Evolutionary conservation across 92 coral and sea anemone species (phyloP), one percentile per base, ranked within the genome.

Genomic region (Ricordea florida): DNA sequence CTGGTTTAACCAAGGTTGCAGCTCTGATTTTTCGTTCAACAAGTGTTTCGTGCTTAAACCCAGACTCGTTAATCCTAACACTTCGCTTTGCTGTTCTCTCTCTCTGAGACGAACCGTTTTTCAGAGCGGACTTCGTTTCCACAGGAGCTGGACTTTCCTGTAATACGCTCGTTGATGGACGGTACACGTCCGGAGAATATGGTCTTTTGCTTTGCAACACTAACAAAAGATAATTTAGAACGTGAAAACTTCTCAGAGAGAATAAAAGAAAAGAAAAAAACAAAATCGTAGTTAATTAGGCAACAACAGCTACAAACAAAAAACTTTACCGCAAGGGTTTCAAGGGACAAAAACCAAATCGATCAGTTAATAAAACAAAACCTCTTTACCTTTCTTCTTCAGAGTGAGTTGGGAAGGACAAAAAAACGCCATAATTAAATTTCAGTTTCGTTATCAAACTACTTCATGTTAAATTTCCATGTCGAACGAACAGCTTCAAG

Each of bases 351-450:
- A 34, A 16, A 41, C 65, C 21, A 13, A 31, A 21, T 22, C 10
- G 18, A 10, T 2, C 10, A 27, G 38, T 34, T 31, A 30, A 5
- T 2, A 16, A 44, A 17, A 34, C 52, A 37, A 41, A 23, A n/a
- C 49, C 26, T 16, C 23, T 36, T 52, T 70, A 90, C 96, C 85
- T 79, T 78, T 90, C 73, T 82, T 90, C 51, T 90, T 90, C 21
- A 86, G 59, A 23, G 83, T 75, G 18, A 90, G 72, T 57, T 90
- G 96, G 10, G 92, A 90, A 0, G 96, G 96, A 47, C 96, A 90
- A 24, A 90, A 52, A 48, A 89, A 89, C 1, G 94, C 87, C 94
- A 89, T 89, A 10, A 6, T 18, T 6, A 22, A 65, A 35, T 40
- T 69, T 53, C 31, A 53, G 29, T 15, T 42, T 36, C 27, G 56